Base-by-base conservation (phyloP, 2,797 vertebrate genomes). In the Anas flavirostris region DNA sequence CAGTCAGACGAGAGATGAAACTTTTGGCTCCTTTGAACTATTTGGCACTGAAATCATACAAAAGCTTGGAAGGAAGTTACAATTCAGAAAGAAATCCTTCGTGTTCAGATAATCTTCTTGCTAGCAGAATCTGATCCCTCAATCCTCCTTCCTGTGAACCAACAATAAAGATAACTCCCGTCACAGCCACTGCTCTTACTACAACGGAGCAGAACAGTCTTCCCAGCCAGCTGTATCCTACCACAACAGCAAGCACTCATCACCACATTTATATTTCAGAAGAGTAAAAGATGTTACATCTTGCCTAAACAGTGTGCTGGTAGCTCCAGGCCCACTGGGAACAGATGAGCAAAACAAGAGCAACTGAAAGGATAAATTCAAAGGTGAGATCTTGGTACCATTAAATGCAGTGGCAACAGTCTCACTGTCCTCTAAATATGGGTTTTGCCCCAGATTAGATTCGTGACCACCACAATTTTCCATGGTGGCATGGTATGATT, bases 401-500 rank as follows among this genome's bases (percentile, higher is more conserved):
- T 15, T 15, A 37, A 43, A 6, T 67, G 25, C 80, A 12, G 17
- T 21, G 29, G 19, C 21, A 62, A 2, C 26, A 5, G 18, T 29
- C 37, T 62, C 53, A 9, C 26, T 3, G 8, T 26, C 22, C 50
- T 52, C 39, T 25, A 63, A 93, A 55, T 76, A 2, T 86, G 31
- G 74, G 82, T n/a, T 96, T 91, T 94, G 88, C 78, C 81, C 77
- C 88, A 95, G 12, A 35, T 93, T 60, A 93, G 63, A 28, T 94
- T 95, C 92, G 37, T 39, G 37, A 39, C 37, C 35, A 35, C 35
- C 82, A 95, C 90, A 88, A 78, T 92, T 97, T 97, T 94, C 88
- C 88, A 48, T 21, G 14, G 72, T 2, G 67, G 86, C 8, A 9
- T 64, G 78, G 69, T 58, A 21, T 8, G 16, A 31, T 5, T 13